Evolutionary conservation across 2,888 invertebrate genomes (phyloP), one percentile per base, ranked within the genome.

Genomic region (Brassicogethes aeneus): DNA sequence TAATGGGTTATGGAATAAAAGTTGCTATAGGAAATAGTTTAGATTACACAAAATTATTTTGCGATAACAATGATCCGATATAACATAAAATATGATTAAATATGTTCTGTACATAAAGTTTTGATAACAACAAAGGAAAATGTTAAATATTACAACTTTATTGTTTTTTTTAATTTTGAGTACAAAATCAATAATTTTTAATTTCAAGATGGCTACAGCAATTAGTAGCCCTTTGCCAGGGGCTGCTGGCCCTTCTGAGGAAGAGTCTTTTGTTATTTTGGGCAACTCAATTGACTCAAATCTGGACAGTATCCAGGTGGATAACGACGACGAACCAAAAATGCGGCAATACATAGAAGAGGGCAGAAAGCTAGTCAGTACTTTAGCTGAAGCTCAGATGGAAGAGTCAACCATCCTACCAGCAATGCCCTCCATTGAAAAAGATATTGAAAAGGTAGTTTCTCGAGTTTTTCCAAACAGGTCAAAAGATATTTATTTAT

Each of bases 231-330:
- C 23, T 7, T 23, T 15, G 15, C 14, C 29, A 16, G 34, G 41
- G 33, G 16, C 43, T 3, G 32, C 43, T 30, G 16, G 35, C 36
- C 31, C 33, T 5, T 50, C 55, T 2, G 57, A 60, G 42, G 62
- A 62, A 35, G 58, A 57, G 41, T 64, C 64, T 1, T 65, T 65
- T 45, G 62, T 63, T 15, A 61, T 65, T 2, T 44, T 65, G 12
- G 52, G 54, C 12, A 37, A 45, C 16, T 51, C 52, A 3, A 15
- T 23, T 29, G 29, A 29, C 29, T 29, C 17, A 15, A 15, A 15
- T 37, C 29, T 37, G 3, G 15, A 29, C 10, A 37, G 10, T 37
- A 29, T 14, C 2, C 15, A 17, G 15, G 14, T 37, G 8, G 17
- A 17, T 2, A 17, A 29, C 7, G 29, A 15, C 15, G 29, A 14